phyloP scores from a whole-genome alignment of 1,140 invertebrate genomes.

The Spodoptera frugiperda region DNA sequence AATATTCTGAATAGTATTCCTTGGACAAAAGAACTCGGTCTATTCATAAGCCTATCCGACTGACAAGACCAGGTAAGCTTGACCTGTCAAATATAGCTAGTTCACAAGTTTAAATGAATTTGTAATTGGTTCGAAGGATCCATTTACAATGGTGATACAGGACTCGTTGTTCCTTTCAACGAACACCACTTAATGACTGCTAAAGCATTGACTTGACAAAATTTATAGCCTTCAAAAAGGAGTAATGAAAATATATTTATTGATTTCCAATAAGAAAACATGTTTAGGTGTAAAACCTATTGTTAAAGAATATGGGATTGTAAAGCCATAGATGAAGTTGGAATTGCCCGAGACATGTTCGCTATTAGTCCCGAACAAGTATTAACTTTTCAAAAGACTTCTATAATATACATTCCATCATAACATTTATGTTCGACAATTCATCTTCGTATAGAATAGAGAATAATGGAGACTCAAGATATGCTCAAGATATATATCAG shows the following conservation, averaged over 20 bases:
- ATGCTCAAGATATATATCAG: no score
- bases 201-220: background rate
- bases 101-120: background rate
- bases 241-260: slow-evolving; percentile 3
- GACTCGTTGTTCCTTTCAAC: slow-evolving; percentile 37
- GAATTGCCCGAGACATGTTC: no score
- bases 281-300: background rate
- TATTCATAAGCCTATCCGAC: slow-evolving; percentile 51
- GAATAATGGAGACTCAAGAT: no score
- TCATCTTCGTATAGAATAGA: no score
- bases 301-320: background rate
- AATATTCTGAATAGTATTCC: slow-evolving; percentile 47
- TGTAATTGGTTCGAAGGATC: slow-evolving; percentile 33
- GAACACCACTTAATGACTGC: slow-evolving; percentile 5
- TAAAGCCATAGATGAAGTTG: background rate
- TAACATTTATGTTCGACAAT: no score
- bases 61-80: slow-evolving; percentile 49
- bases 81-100: slow-evolving; percentile 36
- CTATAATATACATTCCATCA: no score
- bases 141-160: slow-evolving; percentile 18
- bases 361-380: no score
- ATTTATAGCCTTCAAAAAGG: slow-evolving; percentile 3
- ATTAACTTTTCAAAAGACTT: no score
- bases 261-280: no score
- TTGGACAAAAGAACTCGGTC: slow-evolving; percentile 47